Evolutionary conservation across 2,113 vertebrate species (phyloP).

Genomic region (Montifringilla adamsi): DNA sequence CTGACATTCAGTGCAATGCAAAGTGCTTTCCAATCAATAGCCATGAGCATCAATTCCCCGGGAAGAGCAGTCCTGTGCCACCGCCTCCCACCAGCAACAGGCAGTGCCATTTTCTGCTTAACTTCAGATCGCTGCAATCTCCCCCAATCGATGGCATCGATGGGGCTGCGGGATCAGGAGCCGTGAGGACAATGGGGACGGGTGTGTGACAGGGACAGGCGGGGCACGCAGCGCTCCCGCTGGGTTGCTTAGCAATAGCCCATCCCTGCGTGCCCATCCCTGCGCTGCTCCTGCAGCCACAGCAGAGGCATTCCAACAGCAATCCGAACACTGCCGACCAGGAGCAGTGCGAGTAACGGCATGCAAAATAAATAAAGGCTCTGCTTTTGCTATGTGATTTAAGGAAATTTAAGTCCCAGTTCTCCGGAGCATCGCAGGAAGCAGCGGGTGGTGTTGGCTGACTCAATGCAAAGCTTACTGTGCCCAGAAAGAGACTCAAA

Average conservation of each 20-base stretch:
- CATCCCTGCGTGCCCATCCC: not conserved
- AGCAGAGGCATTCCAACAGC: not conserved
- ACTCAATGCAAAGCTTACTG: not conserved
- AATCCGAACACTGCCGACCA: not conserved
- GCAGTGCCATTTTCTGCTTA: not conserved
- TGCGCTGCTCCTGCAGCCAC: not conserved
- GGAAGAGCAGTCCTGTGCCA: not conserved
- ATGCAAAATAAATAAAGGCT: not conserved
- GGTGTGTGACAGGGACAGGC: not conserved
- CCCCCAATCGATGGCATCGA: not conserved
- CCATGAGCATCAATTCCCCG: not conserved
- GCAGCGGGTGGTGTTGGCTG: not conserved
- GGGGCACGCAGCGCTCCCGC: not conserved
- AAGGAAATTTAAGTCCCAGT: not conserved
- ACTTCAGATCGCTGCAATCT: not conserved
- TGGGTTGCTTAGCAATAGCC: not conserved
- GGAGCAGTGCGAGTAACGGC: not conserved
- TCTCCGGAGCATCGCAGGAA: fast-evolving
- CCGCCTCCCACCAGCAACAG: not conserved
- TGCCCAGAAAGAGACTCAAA: not conserved
- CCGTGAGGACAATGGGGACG: not conserved
- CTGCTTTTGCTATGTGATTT: not conserved
- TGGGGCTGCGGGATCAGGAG: fast-evolving
- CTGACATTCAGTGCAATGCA: not conserved
- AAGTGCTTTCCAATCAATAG: not conserved